These are phyloP conservation scores for Allophyes oxyacanthae DNA, from an alignment of 2,888 invertebrate genomes.

Conservation along the genomic window DNA sequence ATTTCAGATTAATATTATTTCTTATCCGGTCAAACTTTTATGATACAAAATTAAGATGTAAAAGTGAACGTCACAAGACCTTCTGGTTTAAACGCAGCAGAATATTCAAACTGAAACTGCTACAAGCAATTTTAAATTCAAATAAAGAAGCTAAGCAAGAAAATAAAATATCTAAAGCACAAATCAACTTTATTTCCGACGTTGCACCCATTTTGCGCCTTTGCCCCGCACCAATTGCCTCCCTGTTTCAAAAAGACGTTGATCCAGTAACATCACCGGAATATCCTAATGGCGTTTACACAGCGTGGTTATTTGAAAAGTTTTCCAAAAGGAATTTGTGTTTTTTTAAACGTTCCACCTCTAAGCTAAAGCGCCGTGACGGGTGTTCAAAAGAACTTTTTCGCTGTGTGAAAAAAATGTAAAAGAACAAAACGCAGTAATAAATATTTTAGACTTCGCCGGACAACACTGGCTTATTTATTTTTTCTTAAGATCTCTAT, in stretches of 20 bases:
- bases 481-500: constrained; percentile 38
- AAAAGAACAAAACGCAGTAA: constrained; percentile 35
- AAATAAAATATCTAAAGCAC: constrained; percentile 13
- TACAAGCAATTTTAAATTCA: constrained; percentile 16
- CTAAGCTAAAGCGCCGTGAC: constrained; percentile 46
- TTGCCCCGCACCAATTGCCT: constrained; percentile 32
- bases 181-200: background rate
- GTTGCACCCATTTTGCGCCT: constrained; percentile 1
- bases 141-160: constrained; percentile 11
- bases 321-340: constrained; percentile 61
- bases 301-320: constrained; percentile 70
- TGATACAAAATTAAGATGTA: no score
- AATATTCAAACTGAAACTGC: constrained; percentile 30
- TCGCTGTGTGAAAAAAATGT: constrained; percentile 31
- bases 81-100: no score
- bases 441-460: constrained; percentile 47
- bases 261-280: constrained; percentile 66
- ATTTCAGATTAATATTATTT: no score
- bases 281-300: constrained; percentile 68
- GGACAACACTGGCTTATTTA: constrained; percentile 39
- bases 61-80: no score
- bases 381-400: constrained; percentile 46
- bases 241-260: constrained; percentile 55
- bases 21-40: no score
- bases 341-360: constrained; percentile 60